Evolutionary conservation across 2,797 vertebrate species (phyloP), one percentile per base, ranked within the genome.

Genomic region (Tragelaphus eurycerus): DNA sequence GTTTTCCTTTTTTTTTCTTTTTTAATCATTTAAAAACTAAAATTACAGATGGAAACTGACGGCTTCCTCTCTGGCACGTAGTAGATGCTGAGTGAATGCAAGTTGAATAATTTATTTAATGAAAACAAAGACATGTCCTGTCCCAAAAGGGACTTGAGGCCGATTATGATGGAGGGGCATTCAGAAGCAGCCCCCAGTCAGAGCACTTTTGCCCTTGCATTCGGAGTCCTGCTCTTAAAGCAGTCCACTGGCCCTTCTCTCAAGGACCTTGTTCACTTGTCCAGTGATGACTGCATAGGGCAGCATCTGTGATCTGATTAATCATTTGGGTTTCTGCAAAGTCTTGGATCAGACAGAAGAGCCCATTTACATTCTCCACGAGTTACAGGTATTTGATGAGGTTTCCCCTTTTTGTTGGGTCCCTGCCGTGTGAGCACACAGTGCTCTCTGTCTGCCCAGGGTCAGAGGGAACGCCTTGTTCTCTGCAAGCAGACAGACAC

Each of bases 371-470:
- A 89, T 89, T 92, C 92, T 86, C 16, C 27, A 46, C 25, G 59
- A 87, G 64, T 85, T 84, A 21, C 59, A 67, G 50, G 83, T n/a
- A 17, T 90, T 46, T 67, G 71, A 94, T 83, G 50, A 31, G 86
- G 57, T 38, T 43, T 81, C 12, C 5, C 27, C 62, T 90, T 46
- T 90, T 90, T 82, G 83, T 81, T 67, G 96, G 15, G 2, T 48
- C 0, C 83, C 85, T 50, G 74, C 64, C 82, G 4, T 82, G 81
- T 93, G 93, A 95, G 96, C 93, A 14, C 82, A 90, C 89, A 31
- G 78, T 86, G 86, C 92, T 91, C 71, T 97, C 98, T 93, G 8
- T 96, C 95, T 97, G 97, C 52, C 71, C 55, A 90, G 98, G 89
- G 95, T 95, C 7, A 23, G 25, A 55, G 92, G 93, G 93, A 29